Conservation (phyloP, 1,140 invertebrate genomes). For the Chrysomallon squamiferum region DNA sequence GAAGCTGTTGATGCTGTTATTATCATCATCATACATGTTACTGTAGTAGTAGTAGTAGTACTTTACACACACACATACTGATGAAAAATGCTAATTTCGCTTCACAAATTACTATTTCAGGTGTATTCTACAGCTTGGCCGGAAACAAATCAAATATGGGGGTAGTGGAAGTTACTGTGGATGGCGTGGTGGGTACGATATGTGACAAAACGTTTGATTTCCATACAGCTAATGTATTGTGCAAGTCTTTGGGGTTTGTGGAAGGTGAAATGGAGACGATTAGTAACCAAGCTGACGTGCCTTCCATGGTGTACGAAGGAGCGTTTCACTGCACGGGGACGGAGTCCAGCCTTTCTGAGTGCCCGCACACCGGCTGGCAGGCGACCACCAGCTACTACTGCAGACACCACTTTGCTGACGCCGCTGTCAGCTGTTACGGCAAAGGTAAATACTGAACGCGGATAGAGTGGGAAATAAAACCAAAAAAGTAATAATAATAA, state of each 20-base stretch:
- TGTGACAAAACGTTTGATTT: conserved; percentile 26
- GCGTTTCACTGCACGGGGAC: conserved; percentile 32
- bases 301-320: conserved; percentile 16
- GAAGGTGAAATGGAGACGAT: conserved; percentile 17
- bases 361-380: conserved; percentile 36
- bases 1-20: no score
- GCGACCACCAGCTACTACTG: conserved; percentile 21
- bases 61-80: no score
- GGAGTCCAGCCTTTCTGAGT: conserved; percentile 23
- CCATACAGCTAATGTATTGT: conserved; percentile 25
- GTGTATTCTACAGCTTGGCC: conserved; percentile 22
- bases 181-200: conserved; percentile 31
- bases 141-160: conserved; percentile 18
- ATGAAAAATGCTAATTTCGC: no score
- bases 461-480: no score
- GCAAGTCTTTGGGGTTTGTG: conserved; percentile 21
- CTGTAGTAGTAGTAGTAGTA: no score
- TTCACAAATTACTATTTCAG: conserved; percentile 15
- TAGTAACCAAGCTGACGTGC: neutral
- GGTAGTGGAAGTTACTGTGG: conserved; percentile 25
- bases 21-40: no score
- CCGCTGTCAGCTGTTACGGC: conserved; percentile 37
- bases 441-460: conserved; percentile 20
- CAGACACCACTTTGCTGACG: conserved; percentile 29
- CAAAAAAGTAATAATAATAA: no score